phyloP scores from a whole-genome alignment of 1,140 invertebrate genomes.

The Sitobion miscanthi region DNA sequence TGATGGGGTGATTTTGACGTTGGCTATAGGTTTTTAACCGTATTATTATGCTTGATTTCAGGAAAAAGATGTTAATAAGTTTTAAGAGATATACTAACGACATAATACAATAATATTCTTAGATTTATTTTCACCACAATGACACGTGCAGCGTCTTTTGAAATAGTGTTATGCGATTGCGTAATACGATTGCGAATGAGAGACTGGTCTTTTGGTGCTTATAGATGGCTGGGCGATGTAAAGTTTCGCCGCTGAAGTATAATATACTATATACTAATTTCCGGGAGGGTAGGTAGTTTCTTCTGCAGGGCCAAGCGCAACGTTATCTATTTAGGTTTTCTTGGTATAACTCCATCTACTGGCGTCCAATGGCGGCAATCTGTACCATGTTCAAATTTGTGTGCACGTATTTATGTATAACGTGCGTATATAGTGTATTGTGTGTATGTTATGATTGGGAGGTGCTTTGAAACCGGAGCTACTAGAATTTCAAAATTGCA shows the following conservation, averaged over 20 bases:
- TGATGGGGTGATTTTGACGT: neutral
- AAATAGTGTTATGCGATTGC: neutral
- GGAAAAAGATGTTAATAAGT: neutral
- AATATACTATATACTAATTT: slow-evolving; percentile 13
- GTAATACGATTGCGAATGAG: neutral
- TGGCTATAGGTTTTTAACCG: neutral
- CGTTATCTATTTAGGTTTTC: slow-evolving; percentile 21
- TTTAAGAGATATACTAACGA: neutral
- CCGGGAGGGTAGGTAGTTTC: neutral
- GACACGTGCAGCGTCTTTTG: neutral
- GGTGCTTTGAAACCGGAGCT: slow-evolving; percentile 37
- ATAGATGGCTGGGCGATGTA: neutral
- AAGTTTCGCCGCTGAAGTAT: slow-evolving; percentile 8
- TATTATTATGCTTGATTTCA: neutral
- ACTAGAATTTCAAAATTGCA: slow-evolving; percentile 49
- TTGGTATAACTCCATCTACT: slow-evolving; percentile 6
- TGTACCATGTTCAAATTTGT: neutral
- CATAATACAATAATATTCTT: neutral
- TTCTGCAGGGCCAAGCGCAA: neutral
- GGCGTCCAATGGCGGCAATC: neutral
- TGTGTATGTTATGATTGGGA: neutral
- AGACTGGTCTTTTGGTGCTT: neutral
- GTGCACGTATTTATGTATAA: neutral
- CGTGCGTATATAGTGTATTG: neutral
- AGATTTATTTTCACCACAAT: neutral